Conservation (phyloP, 2,888 invertebrate genomes). For the Microplitis manilae region DNA sequence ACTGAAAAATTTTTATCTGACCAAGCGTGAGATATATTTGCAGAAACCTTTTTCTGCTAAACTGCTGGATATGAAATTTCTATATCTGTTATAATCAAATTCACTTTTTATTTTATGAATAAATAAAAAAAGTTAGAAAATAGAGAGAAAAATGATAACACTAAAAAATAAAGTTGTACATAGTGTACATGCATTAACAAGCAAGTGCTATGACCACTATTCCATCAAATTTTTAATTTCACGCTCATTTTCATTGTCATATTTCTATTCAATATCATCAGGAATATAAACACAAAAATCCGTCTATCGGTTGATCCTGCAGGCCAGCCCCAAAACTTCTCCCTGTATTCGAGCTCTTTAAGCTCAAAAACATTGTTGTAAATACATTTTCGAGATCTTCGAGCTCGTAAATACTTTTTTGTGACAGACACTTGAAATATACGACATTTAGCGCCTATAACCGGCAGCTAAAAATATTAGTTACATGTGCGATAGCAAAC, state of each 20-base stretch:
- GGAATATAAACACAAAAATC: background rate
- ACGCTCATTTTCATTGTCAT: slow-evolving; percentile 22
- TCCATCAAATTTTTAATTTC: slow-evolving; percentile 27
- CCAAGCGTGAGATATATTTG: slow-evolving; percentile 53
- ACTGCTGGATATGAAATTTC: slow-evolving; percentile 12
- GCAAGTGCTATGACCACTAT: slow-evolving; percentile 1
- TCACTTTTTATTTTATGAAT: background rate
- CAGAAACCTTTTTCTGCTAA: slow-evolving; percentile 21
- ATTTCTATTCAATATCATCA: background rate
- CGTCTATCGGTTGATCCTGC: too few species aligned
- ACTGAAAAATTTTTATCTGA: slow-evolving; percentile 50
- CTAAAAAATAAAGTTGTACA: slow-evolving; percentile 2
- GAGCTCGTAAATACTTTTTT: too few species aligned
- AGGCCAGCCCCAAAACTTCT: too few species aligned
- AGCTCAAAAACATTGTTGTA: too few species aligned
- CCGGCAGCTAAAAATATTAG: too few species aligned
- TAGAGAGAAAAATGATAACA: background rate
- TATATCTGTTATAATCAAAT: background rate
- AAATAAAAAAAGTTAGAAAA: background rate
- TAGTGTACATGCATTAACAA: background rate
- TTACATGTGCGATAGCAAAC: too few species aligned
- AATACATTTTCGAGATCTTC: too few species aligned
- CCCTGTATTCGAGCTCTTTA: too few species aligned
- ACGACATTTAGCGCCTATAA: too few species aligned
- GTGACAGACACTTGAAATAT: too few species aligned